Conservation (phyloP, 2,888 invertebrate species). For the Globia sparganii region DNA sequence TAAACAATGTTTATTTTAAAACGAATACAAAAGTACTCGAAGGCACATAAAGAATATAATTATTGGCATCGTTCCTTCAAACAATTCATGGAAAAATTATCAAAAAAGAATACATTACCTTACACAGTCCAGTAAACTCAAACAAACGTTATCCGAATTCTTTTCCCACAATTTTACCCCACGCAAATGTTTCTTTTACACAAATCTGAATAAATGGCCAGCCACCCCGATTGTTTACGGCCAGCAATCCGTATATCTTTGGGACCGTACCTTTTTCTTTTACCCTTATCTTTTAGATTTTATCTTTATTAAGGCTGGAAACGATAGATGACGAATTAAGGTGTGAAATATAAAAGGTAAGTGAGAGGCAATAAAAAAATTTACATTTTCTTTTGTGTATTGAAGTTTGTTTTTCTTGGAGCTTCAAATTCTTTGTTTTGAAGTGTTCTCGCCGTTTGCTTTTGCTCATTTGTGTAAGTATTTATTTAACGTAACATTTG, state of each 20-base stretch:
- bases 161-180: constrained; percentile 37
- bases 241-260: constrained; percentile 59
- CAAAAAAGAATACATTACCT: constrained; percentile 9
- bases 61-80: not conserved
- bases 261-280: constrained; percentile 53
- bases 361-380: constrained; percentile 32
- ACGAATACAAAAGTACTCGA: constrained; percentile 2
- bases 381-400: constrained; percentile 32
- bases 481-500: constrained; percentile 36
- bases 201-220: constrained; percentile 61
- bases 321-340: constrained; percentile 61
- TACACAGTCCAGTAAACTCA: constrained; percentile 26
- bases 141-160: constrained; percentile 34
- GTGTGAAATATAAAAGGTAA: constrained; percentile 45
- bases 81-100: constrained; percentile 20
- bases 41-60: constrained; percentile 1
- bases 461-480: constrained; percentile 26
- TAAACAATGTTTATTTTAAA: constrained; percentile 2
- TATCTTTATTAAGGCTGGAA: constrained; percentile 62
- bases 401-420: constrained; percentile 23
- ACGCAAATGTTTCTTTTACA: constrained; percentile 53
- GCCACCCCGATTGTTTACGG: constrained; percentile 57
- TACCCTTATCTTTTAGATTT: constrained; percentile 62
- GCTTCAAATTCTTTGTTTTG: constrained; percentile 7
- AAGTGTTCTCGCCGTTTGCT: not conserved